These are phyloP conservation scores for Trematocara caparti DNA, from an alignment of 2,797 vertebrate species.

Conservation along the genomic window DNA sequence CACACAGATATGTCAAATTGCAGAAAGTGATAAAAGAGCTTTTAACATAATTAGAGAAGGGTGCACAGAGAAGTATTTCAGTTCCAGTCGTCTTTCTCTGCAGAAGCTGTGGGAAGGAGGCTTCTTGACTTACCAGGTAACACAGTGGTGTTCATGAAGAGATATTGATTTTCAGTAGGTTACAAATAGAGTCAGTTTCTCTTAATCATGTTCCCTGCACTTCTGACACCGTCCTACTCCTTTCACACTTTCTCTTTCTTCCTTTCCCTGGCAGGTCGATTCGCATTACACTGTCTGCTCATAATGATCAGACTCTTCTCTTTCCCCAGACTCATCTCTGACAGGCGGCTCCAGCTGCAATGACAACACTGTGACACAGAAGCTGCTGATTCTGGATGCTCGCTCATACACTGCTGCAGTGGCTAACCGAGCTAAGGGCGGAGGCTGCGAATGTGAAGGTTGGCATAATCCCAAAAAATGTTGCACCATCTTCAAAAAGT, in stretches of 20 bases:
- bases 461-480: not conserved
- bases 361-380: conserved; percentile 83
- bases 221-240: not conserved
- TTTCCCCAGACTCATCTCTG: conserved; percentile 87
- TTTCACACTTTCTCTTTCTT: not conserved
- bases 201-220: not conserved
- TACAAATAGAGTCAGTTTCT: conserved; percentile 13
- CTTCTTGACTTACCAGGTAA: conserved; percentile 1
- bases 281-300: not conserved
- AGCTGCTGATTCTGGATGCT: conserved; percentile 95
- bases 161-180: conserved; percentile 35
- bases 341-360: conserved; percentile 84
- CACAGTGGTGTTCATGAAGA: not conserved
- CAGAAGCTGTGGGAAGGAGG: not conserved
- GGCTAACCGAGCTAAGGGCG: conserved; percentile 96
- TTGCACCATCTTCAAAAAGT: not conserved
- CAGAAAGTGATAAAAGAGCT: not conserved
- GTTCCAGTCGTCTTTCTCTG: not conserved
- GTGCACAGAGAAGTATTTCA: not conserved
- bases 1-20: not conserved
- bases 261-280: not conserved
- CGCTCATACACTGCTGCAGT: conserved; percentile 96
- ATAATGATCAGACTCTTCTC: not conserved
- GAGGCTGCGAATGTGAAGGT: conserved; percentile 99
- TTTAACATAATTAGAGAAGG: not conserved